Conservation (phyloP, 1,140 invertebrate genomes). For the Lucilia sericata region DNA sequence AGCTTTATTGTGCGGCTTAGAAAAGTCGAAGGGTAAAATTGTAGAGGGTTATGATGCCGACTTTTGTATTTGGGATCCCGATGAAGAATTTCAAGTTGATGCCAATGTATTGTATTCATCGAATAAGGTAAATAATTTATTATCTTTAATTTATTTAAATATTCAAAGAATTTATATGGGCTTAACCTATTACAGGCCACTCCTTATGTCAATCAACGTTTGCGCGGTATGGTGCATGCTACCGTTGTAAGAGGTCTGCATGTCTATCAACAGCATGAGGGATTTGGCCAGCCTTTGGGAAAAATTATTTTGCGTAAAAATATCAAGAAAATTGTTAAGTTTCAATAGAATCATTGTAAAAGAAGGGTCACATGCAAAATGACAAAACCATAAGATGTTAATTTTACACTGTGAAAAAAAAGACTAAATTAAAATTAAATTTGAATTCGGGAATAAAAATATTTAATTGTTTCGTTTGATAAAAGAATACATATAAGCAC, state of each 20-base stretch:
- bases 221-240: conserved; percentile 72
- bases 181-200: conserved; percentile 68
- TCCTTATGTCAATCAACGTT: conserved; percentile 71
- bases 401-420: background rate
- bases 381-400: background rate
- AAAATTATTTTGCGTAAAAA: conserved; percentile 63
- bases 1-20: conserved; percentile 73
- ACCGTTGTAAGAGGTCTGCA: conserved; percentile 73
- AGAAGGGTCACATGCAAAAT: background rate
- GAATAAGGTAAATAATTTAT: conserved; percentile 70
- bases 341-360: conserved; percentile 35
- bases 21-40: conserved; percentile 73
- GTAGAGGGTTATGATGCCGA: conserved; percentile 77
- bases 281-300: conserved; percentile 64
- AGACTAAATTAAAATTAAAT: background rate
- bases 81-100: conserved; percentile 71
- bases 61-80: conserved; percentile 78
- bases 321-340: conserved; percentile 63
- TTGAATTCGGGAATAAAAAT: too few relatives aligned
- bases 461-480: too few relatives aligned
- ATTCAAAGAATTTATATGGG: conserved; percentile 45
- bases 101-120: conserved; percentile 71
- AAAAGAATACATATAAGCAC: too few relatives aligned
- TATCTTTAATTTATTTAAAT: background rate
- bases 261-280: conserved; percentile 68